Evolutionary conservation across 2,888 invertebrate genomes (phyloP).

Genomic region (Lasiommata megera): DNA sequence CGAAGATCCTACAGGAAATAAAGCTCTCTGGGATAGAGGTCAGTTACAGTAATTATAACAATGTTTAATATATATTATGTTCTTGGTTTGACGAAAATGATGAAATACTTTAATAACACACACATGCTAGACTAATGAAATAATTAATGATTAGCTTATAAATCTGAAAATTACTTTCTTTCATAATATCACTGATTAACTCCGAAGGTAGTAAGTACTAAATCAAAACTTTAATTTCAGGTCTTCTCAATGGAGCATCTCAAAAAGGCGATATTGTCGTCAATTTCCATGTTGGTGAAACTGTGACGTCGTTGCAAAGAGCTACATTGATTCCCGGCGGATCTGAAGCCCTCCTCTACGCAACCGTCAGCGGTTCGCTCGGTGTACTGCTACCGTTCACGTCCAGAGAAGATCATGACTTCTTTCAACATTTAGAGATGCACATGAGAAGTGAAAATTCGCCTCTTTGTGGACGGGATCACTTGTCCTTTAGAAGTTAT

Average conservation of each 20-base stretch:
- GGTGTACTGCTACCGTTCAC: conserved; percentile 97
- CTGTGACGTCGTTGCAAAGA: conserved; percentile 96
- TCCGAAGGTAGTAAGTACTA: background rate
- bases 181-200: background rate
- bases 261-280: conserved; percentile 97
- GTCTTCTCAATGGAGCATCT: conserved; percentile 96
- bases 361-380: conserved; percentile 96
- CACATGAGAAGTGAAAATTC: conserved; percentile 99
- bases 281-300: conserved; percentile 98
- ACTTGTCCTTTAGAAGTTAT: conserved; percentile 97
- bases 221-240: conserved; percentile 57
- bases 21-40: conserved; percentile 96
- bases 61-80: too few species aligned
- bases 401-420: conserved; percentile 98
- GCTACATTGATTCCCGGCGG: conserved; percentile 98
- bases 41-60: conserved; percentile 25
- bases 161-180: conserved; percentile 44
- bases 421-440: conserved; percentile 99
- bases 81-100: conserved; percentile 26
- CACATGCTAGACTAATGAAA: conserved; percentile 82
- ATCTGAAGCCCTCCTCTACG: conserved; percentile 97
- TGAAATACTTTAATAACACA: conserved; percentile 44
- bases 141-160: conserved; percentile 59
- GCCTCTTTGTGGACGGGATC: conserved; percentile 98
- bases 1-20: conserved; percentile 99